Percentiles rank a stretch among this genome's conserved stretches.
Conservation (phyloP, 2,797 vertebrate species). For the Diplodus puntazzo region DNA sequence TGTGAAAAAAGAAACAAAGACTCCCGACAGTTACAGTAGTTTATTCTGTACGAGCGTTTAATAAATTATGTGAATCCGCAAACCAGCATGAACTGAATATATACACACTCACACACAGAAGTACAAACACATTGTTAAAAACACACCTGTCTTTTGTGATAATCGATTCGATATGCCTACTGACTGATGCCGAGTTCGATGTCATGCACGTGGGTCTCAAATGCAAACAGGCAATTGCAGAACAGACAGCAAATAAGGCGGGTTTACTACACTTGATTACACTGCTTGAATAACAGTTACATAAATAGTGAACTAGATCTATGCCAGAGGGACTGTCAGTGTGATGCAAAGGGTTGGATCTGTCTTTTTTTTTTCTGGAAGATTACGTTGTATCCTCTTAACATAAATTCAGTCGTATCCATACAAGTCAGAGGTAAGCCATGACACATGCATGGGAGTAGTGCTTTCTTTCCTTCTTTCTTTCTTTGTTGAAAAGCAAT, state of each 20-base stretch:
- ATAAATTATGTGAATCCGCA: constrained; percentile 81
- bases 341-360: constrained; percentile 59
- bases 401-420: constrained; percentile 55
- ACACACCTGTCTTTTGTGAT: constrained; percentile 51
- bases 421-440: constrained; percentile 63
- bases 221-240: constrained; percentile 70
- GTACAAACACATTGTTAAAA: constrained; percentile 68
- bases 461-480: constrained; percentile 31
- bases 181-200: constrained; percentile 36
- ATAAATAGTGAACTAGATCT: constrained; percentile 75
- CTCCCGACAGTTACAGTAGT: constrained; percentile 63
- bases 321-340: constrained; percentile 63
- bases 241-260: constrained; percentile 65
- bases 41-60: constrained; percentile 78
- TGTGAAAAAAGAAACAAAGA: constrained; percentile 16
- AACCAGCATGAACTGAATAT: constrained; percentile 57
- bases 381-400: constrained; percentile 47
- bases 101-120: constrained; percentile 45
- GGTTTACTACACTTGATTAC: constrained; percentile 70
- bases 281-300: constrained; percentile 75
- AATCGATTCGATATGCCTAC: constrained; percentile 50
- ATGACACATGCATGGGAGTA: constrained; percentile 75
- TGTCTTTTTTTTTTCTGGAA: constrained; percentile 40
- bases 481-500: constrained; percentile 46
- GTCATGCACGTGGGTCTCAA: constrained; percentile 72